phyloP scores from a whole-genome alignment of 2,888 invertebrate genomes.

The Thereva nobilitata region DNA sequence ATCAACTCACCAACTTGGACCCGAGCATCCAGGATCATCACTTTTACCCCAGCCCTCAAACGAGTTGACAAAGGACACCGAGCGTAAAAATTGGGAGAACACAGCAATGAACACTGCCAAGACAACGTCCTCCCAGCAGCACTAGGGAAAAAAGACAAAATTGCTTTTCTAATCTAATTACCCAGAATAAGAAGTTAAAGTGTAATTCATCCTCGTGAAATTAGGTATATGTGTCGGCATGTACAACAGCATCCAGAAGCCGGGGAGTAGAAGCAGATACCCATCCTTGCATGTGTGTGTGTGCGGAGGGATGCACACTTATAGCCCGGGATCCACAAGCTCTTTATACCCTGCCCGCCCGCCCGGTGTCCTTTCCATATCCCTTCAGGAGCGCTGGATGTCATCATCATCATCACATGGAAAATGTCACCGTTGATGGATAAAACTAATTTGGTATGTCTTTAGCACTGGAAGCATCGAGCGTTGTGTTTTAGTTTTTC shows the following conservation, averaged over 20 bases:
- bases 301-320: constrained; percentile 12
- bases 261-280: not conserved
- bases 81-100: constrained; percentile 28
- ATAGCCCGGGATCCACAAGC: constrained; percentile 14
- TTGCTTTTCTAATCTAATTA: constrained; percentile 42
- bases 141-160: constrained; percentile 34
- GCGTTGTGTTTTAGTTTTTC: constrained; percentile 36
- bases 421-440: constrained; percentile 41
- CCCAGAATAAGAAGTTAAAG: constrained; percentile 42
- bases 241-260: not conserved
- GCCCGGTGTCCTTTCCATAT: not conserved
- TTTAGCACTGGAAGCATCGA: constrained; percentile 27
- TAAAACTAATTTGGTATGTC: constrained; percentile 42
- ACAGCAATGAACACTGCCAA: constrained; percentile 5
- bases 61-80: constrained; percentile 13
- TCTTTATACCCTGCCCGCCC: constrained; percentile 1
- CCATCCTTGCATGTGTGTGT: constrained; percentile 7
- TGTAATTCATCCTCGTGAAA: constrained; percentile 40
- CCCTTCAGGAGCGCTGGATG: constrained; percentile 22
- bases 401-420: constrained; percentile 40
- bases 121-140: not conserved
- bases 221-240: constrained; percentile 7
- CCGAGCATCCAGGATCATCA: constrained; percentile 5
- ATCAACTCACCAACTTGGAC: too few relatives aligned
- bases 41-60: not conserved